Percentiles rank a stretch among this genome's conserved stretches.
Evolutionary conservation across 1,140 invertebrate genomes (phyloP).

Genomic region (Alviniconcha marisindica): DNA sequence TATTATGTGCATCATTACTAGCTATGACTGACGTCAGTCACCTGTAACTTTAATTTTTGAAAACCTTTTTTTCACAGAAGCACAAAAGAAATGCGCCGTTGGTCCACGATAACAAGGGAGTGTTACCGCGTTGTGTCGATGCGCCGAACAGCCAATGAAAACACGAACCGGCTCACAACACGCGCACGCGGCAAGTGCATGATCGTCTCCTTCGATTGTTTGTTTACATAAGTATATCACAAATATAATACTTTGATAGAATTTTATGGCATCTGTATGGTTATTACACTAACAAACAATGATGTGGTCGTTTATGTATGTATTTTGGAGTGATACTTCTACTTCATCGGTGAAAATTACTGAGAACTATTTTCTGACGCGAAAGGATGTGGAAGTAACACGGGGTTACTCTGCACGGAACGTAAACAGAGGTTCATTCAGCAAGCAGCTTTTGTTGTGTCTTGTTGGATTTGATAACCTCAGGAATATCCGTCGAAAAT

Average conservation of each 20-base stretch:
- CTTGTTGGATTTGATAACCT: slow-evolving; percentile 1
- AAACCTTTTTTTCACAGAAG: too few species aligned
- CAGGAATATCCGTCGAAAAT: slow-evolving; percentile 1
- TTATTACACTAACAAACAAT: too few species aligned
- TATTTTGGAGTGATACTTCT: neutral
- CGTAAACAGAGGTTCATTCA: slow-evolving; percentile 45
- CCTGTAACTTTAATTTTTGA: too few species aligned
- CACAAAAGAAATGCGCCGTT: too few species aligned
- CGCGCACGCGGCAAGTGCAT: slow-evolving; percentile 27
- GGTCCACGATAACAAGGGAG: too few species aligned
- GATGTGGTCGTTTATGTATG: neutral
- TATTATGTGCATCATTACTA: too few species aligned
- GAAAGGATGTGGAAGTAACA: neutral
- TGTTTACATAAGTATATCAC: slow-evolving; percentile 20
- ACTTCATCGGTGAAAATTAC: neutral
- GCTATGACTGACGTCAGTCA: too few species aligned
- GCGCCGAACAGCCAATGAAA: slow-evolving; percentile 40
- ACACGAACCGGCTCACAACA: slow-evolving; percentile 10
- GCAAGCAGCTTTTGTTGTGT: slow-evolving; percentile 16
- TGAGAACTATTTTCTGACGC: slow-evolving; percentile 24
- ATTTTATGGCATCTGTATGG: neutral
- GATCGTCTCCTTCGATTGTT: slow-evolving; percentile 6
- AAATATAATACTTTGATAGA: neutral
- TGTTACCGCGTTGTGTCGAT: neutral
- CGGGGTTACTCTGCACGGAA: neutral